Evolutionary conservation across 2,888 invertebrate species (phyloP).

Genomic region (Tortrix viridana): DNA sequence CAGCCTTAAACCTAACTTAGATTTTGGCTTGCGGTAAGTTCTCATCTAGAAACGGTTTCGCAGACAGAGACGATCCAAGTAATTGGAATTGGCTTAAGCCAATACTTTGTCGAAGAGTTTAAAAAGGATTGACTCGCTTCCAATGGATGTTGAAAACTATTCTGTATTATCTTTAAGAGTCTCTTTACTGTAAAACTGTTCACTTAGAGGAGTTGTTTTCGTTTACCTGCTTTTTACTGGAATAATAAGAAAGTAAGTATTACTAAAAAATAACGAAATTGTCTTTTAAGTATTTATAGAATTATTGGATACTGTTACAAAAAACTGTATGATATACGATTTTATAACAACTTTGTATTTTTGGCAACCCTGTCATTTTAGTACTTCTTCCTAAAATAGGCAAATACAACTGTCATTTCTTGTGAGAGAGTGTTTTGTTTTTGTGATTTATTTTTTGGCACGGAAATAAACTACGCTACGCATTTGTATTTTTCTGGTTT

Average conservation of each 20-base stretch:
- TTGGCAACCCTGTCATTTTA: constrained; percentile 26
- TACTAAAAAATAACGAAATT: too few species aligned
- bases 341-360: not conserved
- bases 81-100: not conserved
- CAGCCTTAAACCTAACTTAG: constrained; percentile 14
- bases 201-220: too few species aligned
- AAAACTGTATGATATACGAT: too few species aligned
- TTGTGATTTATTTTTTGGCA: constrained; percentile 9
- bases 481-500: not conserved
- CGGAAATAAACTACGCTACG: not conserved
- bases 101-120: constrained; percentile 2
- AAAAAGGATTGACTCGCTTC: not conserved
- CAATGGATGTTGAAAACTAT: too few species aligned
- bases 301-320: too few species aligned
- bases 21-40: constrained; percentile 25
- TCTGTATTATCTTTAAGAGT: too few species aligned
- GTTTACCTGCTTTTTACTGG: too few species aligned
- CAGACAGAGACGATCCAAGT: constrained; percentile 4
- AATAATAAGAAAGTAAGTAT: too few species aligned
- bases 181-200: too few species aligned
- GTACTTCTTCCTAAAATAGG: constrained; percentile 13
- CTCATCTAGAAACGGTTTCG: constrained; percentile 16
- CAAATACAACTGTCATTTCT: constrained; percentile 27
- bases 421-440: constrained; percentile 19
- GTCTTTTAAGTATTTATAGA: too few species aligned